Base-by-base conservation (phyloP, 1,140 invertebrate species). In the Episyrphus balteatus region DNA sequence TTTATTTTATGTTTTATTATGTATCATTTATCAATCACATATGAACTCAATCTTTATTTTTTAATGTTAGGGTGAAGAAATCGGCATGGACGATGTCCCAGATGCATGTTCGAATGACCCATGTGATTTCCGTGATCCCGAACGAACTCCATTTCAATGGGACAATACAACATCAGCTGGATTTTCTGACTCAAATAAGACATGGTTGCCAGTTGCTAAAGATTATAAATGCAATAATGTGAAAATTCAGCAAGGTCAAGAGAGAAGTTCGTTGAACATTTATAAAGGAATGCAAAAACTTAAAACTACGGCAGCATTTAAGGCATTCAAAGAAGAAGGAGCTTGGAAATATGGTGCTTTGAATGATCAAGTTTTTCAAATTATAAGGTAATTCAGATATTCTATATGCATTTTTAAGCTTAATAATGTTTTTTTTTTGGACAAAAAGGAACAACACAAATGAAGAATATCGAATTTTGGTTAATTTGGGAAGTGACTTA, bases 41-140 rank as follows among this genome's bases (percentile, higher is more conserved):
- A n/a, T n/a, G n/a, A n/a, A n/a, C n/a, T n/a, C n/a, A n/a, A n/a
- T n/a, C n/a, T n/a, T n/a, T n/a, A n/a, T n/a, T n/a, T n/a, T n/a
- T n/a, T n/a, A n/a, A n/a, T n/a, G n/a, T n/a, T 59, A 85, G 70
- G 87, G 87, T 6, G 87, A 91, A 63, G 88, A 91, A 68, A 78
- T 91, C 19, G 86, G 80, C 1, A 89, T 90, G 83, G 61, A 71
- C 15, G 78, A 89, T 63, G 77, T 73, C 5, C 46, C 52, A 2
- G 65, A 75, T 0, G 59, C 65, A 11, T 80, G 70, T 62, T 59
- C 72, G 6, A 67, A 74, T 7, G 76, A 73, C 53, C 68, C 48
- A 3, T 44, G 51, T 9, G 52, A 50, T 14, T 59, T 66, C 11
- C 59, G 82, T n/a, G 82, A 85, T 59, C 75, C 76, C 0, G 69